Conservation (phyloP, 2,113 vertebrate genomes). For the Emydocephalus ijimae region DNA sequence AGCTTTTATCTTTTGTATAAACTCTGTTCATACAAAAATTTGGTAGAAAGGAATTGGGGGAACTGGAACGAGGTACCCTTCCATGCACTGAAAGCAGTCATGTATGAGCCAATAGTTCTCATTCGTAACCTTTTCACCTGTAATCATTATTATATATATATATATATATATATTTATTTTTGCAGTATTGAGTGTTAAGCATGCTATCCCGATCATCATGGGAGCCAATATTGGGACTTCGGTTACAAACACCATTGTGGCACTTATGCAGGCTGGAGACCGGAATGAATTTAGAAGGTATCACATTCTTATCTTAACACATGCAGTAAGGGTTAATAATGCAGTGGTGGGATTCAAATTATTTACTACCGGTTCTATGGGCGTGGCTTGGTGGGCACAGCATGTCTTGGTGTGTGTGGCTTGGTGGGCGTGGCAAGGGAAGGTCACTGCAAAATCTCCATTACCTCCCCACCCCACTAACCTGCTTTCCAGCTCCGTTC, state of each 20-base stretch:
- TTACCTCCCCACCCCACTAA: too few species aligned
- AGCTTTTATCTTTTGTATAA: too few species aligned
- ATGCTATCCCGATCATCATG: conserved; percentile 94
- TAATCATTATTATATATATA: not conserved
- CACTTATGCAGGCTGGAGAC: conserved; percentile 92
- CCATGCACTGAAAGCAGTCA: not conserved
- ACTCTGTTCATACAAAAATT: not conserved
- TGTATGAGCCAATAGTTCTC: not conserved
- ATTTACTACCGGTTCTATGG: too few species aligned
- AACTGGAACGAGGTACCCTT: not conserved
- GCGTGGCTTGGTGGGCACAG: too few species aligned
- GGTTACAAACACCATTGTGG: conserved; percentile 94
- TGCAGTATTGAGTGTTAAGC: conserved; percentile 80
- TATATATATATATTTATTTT: conserved; percentile 6
- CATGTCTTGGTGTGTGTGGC: too few species aligned
- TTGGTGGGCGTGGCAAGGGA: too few species aligned
- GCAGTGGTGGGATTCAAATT: too few species aligned
- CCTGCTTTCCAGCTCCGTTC: too few species aligned
- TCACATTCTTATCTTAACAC: not conserved
- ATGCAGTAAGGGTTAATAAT: not conserved
- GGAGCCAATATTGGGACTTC: conserved; percentile 97
- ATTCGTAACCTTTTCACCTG: not conserved
- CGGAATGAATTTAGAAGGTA: conserved; percentile 94
- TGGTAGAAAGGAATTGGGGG: not conserved
- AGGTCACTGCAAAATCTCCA: too few species aligned